Percentiles rank a stretch among this genome's conserved stretches.
These are phyloP conservation scores for Siniperca knerii DNA, from an alignment of 2,113 vertebrate genomes.

Conservation along the genomic window DNA sequence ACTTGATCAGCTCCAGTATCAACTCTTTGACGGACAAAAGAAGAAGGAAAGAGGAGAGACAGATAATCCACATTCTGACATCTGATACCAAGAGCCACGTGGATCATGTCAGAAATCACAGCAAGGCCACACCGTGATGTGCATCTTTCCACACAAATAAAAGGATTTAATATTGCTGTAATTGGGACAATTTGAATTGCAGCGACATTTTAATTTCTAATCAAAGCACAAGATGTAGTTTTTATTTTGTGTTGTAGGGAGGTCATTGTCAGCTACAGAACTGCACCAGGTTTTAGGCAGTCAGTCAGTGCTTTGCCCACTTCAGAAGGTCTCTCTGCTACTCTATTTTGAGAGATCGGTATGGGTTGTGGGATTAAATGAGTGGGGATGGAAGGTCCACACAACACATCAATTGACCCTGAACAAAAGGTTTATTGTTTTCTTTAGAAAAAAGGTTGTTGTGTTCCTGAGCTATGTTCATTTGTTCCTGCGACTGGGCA, in stretches of 20 bases:
- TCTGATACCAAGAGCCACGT: conserved; percentile 3
- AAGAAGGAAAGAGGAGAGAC: conserved; percentile 12
- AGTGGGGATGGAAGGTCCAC: neutral
- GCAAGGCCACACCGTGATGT: neutral
- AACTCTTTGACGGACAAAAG: conserved; percentile 17
- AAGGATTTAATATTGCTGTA: neutral
- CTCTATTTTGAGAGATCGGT: neutral
- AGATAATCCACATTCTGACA: conserved; percentile 10
- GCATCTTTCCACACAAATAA: neutral
- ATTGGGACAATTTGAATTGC: neutral
- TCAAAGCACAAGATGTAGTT: neutral
- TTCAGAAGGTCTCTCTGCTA: neutral
- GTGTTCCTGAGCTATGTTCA: neutral
- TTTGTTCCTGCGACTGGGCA: neutral
- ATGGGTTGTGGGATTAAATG: neutral
- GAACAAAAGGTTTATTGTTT: neutral
- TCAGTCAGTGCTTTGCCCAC: neutral
- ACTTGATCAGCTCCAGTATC: conserved; percentile 9
- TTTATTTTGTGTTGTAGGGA: neutral
- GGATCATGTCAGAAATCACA: conserved; percentile 30
- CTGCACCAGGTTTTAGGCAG: neutral
- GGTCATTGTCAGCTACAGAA: neutral
- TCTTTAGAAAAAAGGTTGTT: neutral
- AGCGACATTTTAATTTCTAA: neutral
- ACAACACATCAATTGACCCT: neutral